phyloP scores from a whole-genome alignment of 2,888 invertebrate species.

The Molorchus minor region DNA sequence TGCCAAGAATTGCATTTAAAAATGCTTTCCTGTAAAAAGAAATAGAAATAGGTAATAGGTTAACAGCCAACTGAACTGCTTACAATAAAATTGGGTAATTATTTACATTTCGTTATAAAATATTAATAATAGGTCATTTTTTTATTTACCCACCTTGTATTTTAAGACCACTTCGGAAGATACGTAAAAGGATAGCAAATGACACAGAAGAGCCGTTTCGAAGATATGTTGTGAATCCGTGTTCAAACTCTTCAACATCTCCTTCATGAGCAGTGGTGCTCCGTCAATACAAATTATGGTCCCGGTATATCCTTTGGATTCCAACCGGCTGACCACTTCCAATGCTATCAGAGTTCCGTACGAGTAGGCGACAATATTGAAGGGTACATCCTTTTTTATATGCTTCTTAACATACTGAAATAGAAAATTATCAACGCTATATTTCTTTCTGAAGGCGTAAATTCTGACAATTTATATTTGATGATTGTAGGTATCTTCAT shows the following conservation, averaged over 20 bases:
- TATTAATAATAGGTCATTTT: background rate
- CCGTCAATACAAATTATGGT: conserved; percentile 83
- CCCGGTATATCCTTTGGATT: conserved; percentile 71
- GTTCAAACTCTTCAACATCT: conserved; percentile 61
- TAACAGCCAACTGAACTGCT: background rate
- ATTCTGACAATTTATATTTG: background rate
- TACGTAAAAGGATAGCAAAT: conserved; percentile 63
- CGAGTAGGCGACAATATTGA: conserved; percentile 86
- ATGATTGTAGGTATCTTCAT: background rate
- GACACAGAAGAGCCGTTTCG: conserved; percentile 65
- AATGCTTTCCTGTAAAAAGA: conserved; percentile 59
- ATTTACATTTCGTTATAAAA: background rate
- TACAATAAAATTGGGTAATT: background rate
- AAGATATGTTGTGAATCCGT: conserved; percentile 64
- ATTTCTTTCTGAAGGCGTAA: background rate
- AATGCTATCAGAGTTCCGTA: conserved; percentile 83
- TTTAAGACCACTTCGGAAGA: conserved; percentile 61
- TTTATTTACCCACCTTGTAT: conserved; percentile 54
- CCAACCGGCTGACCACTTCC: conserved; percentile 78
- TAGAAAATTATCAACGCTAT: conserved; percentile 15
- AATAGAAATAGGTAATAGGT: conserved; percentile 17
- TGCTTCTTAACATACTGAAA: conserved; percentile 68
- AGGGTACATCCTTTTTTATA: conserved; percentile 67
- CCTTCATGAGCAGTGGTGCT: conserved; percentile 72
- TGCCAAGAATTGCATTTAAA: conserved; percentile 66